Percentiles rank a stretch among this genome's conserved stretches.
Evolutionary conservation across 2,888 invertebrate species (phyloP).

Genomic region (Pherbina coryleti): DNA sequence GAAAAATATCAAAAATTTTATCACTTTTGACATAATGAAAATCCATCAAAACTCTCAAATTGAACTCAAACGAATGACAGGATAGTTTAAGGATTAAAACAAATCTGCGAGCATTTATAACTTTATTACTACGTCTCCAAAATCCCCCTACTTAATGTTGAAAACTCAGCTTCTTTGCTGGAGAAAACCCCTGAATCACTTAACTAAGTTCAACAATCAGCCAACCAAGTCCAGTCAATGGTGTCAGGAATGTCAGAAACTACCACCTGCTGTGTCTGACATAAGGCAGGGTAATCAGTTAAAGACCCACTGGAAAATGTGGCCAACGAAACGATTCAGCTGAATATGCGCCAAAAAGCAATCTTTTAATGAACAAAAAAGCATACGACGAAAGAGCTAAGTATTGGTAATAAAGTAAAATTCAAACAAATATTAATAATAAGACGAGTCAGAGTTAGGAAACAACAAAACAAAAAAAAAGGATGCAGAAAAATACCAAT

Average conservation of each 20-base stretch:
- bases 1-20: too few species aligned
- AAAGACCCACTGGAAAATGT: not conserved
- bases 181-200: slow-evolving; percentile 22
- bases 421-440: slow-evolving; percentile 39
- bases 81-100: too few species aligned
- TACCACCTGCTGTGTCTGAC: slow-evolving; percentile 30
- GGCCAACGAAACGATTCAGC: not conserved
- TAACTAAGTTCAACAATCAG: slow-evolving; percentile 9
- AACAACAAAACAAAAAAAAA: slow-evolving; percentile 3
- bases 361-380: not conserved
- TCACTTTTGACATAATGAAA: too few species aligned
- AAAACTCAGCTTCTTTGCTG: not conserved
- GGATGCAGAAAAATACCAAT: slow-evolving; percentile 22
- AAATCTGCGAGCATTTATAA: too few species aligned
- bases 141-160: not conserved
- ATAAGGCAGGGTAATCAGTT: slow-evolving; percentile 22
- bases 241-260: not conserved
- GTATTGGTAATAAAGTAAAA: slow-evolving; percentile 29
- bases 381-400: not conserved
- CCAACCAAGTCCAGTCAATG: not conserved
- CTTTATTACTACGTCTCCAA: too few species aligned
- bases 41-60: too few species aligned
- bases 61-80: too few species aligned
- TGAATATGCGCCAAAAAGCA: not conserved
- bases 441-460: not conserved